phyloP scores from a whole-genome alignment of 2,888 invertebrate species.

The Napeogenes inachia region DNA sequence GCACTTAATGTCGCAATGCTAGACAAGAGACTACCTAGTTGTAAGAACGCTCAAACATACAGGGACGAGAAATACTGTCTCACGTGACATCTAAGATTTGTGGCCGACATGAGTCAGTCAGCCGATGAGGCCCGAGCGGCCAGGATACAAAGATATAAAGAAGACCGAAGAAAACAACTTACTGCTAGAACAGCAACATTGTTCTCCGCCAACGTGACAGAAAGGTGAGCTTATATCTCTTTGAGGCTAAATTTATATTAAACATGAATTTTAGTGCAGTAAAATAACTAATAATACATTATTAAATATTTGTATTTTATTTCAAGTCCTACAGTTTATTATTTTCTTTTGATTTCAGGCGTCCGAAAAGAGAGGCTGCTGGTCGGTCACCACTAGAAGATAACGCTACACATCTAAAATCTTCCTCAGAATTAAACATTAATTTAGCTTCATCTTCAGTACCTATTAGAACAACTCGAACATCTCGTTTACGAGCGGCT shows the following conservation, averaged over 20 bases:
- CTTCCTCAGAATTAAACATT: slow-evolving; percentile 69
- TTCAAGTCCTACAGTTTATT: background rate
- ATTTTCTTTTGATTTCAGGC: slow-evolving; percentile 53
- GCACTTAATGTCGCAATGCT: slow-evolving; percentile 71
- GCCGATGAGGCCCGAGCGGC: slow-evolving; percentile 76
- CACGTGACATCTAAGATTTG: slow-evolving; percentile 53
- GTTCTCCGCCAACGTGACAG: slow-evolving; percentile 81
- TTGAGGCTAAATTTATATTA: too few species aligned
- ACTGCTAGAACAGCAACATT: slow-evolving; percentile 78
- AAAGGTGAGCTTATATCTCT: slow-evolving; percentile 47
- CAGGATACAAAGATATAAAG: slow-evolving; percentile 84
- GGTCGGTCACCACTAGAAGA: slow-evolving; percentile 54
- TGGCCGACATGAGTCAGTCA: slow-evolving; percentile 59
- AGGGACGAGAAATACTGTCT: slow-evolving; percentile 44
- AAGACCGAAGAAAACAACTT: slow-evolving; percentile 82
- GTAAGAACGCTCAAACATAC: slow-evolving; percentile 46
- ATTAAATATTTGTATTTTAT: background rate
- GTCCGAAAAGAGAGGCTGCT: slow-evolving; percentile 49
- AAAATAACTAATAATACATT: background rate
- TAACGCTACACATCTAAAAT: slow-evolving; percentile 57
- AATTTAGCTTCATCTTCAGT: slow-evolving; percentile 66
- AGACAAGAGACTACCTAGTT: slow-evolving; percentile 52
- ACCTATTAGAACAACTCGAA: slow-evolving; percentile 83
- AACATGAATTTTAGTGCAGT: too few species aligned
- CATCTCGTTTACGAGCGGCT: slow-evolving; percentile 84